phyloP scores from a whole-genome alignment of 2,888 invertebrate genomes.

The Pyrgus malvae region DNA sequence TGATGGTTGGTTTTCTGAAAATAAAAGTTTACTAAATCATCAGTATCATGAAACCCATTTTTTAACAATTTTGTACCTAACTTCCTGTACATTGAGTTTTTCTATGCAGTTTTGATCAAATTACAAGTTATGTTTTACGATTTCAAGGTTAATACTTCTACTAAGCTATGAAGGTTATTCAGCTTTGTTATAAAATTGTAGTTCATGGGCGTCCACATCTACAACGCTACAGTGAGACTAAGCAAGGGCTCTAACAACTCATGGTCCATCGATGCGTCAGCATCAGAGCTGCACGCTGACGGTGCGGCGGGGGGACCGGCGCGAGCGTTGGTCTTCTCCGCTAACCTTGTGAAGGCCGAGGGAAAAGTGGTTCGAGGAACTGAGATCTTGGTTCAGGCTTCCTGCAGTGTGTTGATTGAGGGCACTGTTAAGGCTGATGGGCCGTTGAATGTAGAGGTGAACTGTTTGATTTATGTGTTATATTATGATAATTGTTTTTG shows the following conservation, averaged over 20 bases:
- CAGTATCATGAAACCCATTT: no score
- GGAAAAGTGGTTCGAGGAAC: constrained; percentile 77
- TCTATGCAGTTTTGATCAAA: no score
- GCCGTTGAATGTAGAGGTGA: constrained; percentile 91
- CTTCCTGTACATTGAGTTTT: no score
- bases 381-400: constrained; percentile 87
- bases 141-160: no score
- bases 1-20: no score
- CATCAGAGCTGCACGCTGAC: constrained; percentile 87
- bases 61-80: no score
- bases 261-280: constrained; percentile 87
- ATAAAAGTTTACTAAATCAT: no score
- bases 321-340: constrained; percentile 85
- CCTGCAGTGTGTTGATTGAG: constrained; percentile 88
- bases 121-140: no score
- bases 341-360: constrained; percentile 85
- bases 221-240: constrained; percentile 83
- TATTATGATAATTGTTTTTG: no score
- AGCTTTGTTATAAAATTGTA: constrained; percentile 53
- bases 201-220: constrained; percentile 93
- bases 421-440: constrained; percentile 90
- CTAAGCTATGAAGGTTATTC: no score
- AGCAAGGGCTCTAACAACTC: constrained; percentile 81
- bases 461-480: no score
- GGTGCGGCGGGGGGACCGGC: constrained; percentile 87